A percentile compares a stretch with the other conserved stretches of the same genome.
Evolutionary conservation across 2,797 vertebrate genomes (phyloP).

Genomic region (Sebastes steindachneri): DNA sequence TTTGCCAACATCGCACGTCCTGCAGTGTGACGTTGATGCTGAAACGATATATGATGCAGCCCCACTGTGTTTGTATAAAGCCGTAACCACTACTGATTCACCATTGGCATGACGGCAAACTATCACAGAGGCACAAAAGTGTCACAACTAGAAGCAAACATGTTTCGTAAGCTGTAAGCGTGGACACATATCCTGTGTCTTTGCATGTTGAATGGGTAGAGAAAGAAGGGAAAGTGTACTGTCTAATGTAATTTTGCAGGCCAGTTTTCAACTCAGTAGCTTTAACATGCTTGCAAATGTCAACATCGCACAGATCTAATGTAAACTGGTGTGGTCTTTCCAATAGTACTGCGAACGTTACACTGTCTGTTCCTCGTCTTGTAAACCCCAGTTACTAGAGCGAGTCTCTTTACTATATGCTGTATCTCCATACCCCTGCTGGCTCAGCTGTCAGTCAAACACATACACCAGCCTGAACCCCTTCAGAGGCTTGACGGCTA

Average conservation of each 20-base stretch:
- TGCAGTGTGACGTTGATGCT: background rate
- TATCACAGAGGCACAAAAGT: background rate
- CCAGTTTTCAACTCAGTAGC: background rate
- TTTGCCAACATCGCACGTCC: background rate
- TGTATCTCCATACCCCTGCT: background rate
- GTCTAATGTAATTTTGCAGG: background rate
- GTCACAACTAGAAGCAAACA: background rate
- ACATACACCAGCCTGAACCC: background rate
- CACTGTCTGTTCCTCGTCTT: slow-evolving; percentile 20
- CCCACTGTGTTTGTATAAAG: background rate
- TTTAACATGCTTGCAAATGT: background rate
- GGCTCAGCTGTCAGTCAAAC: slow-evolving; percentile 42
- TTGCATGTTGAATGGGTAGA: background rate
- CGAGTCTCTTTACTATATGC: background rate
- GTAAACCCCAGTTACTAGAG: slow-evolving; percentile 14
- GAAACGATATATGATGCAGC: background rate
- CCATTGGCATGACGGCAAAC: background rate
- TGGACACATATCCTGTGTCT: background rate
- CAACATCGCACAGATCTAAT: background rate
- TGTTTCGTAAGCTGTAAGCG: background rate
- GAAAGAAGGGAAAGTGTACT: background rate
- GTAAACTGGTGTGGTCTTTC: background rate
- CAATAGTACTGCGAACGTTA: background rate
- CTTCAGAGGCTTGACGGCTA: background rate
- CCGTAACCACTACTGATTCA: background rate